Evolutionary conservation across 2,888 invertebrate genomes (phyloP).

Genomic region (Trilocha varians): DNA sequence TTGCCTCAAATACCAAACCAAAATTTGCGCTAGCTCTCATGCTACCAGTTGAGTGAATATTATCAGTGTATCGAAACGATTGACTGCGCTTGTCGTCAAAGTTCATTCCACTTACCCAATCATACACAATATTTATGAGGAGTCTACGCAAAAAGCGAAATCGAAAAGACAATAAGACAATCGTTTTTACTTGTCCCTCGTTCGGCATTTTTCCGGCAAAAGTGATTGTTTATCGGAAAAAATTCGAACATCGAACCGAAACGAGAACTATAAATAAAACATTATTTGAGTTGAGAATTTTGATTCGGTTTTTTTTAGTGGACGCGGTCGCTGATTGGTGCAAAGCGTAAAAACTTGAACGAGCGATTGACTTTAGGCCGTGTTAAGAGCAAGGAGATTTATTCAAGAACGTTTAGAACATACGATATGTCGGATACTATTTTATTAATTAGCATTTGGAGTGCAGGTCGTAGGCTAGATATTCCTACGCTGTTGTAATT

Average conservation of each 20-base stretch:
- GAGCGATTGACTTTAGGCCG: conserved; percentile 48
- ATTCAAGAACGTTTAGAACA: conserved; percentile 35
- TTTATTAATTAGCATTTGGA: too few species aligned
- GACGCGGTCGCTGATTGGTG: conserved; percentile 44
- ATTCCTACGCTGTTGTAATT: too few species aligned
- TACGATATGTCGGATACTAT: too few species aligned
- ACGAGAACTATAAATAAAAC: conserved; percentile 66
- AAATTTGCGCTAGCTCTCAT: too few species aligned
- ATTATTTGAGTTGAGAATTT: conserved; percentile 60
- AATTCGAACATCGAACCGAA: conserved; percentile 70
- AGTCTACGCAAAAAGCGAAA: conserved; percentile 27
- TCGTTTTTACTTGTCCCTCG: conserved; percentile 65
- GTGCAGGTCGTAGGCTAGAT: too few species aligned
- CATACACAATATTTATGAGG: conserved; percentile 60
- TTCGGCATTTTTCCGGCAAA: conserved; percentile 70
- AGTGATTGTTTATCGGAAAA: conserved; percentile 73
- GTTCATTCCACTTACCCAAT: conserved; percentile 25
- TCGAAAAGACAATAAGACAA: conserved; percentile 33
- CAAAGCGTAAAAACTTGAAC: conserved; percentile 42
- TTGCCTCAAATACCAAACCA: too few species aligned
- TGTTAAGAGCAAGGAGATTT: conserved; percentile 48
- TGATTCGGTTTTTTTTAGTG: conserved; percentile 64
- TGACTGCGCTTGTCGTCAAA: background rate
- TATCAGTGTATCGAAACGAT: background rate
- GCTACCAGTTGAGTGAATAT: too few species aligned